Percentiles rank a stretch among this genome's conserved stretches.
These are phyloP conservation scores for Antechinus flavipes DNA, from an alignment of 2,113 vertebrate genomes.

Conservation along the genomic window DNA sequence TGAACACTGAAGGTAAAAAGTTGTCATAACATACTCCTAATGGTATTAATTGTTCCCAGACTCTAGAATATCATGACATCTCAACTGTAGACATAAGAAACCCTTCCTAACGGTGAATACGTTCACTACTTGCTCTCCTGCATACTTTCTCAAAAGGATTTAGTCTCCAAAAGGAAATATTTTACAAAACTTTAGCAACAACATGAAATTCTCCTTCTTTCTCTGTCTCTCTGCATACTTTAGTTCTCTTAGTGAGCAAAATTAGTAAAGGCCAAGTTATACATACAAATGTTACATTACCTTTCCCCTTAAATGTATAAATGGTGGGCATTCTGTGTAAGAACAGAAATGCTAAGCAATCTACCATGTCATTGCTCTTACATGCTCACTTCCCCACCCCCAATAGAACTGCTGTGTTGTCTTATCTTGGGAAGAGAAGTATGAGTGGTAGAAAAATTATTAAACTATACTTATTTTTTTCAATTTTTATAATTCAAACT, in stretches of 20 bases:
- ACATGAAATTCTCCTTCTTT: not conserved
- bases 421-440: not conserved
- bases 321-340: not conserved
- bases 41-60: not conserved
- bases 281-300: not conserved
- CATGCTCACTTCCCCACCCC: not conserved
- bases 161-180: not conserved
- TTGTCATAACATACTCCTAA: not conserved
- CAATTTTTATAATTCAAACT: slow-evolving; percentile 21
- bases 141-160: not conserved
- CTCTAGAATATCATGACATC: not conserved
- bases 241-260: not conserved
- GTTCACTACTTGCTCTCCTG: not conserved
- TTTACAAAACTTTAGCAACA: not conserved
- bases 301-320: not conserved
- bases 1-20: not conserved
- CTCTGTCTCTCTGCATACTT: not conserved
- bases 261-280: not conserved
- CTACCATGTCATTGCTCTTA: not conserved
- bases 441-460: not conserved
- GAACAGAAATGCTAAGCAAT: not conserved
- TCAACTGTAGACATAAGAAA: not conserved
- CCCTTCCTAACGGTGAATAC: not conserved
- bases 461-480: slow-evolving; percentile 5
- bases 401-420: not conserved